These are phyloP conservation scores for Scrobipalpa atriplicella DNA, from an alignment of 2,888 invertebrate species.

Conservation along the genomic window DNA sequence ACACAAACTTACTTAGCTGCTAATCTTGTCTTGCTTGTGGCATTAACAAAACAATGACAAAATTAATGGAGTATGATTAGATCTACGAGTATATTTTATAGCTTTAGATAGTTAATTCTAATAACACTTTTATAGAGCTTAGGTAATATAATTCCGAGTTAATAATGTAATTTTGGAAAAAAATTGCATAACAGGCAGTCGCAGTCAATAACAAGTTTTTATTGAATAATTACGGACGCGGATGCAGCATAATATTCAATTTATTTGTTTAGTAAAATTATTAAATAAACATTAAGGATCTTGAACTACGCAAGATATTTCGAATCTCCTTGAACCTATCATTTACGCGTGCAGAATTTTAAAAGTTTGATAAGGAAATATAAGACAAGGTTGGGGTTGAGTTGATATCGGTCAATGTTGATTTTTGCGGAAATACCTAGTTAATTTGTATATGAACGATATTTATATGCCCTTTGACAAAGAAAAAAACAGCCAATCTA, in stretches of 20 bases:
- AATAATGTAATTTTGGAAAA: too few species aligned
- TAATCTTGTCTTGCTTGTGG: background rate
- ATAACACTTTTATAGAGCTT: too few species aligned
- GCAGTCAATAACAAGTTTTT: too few species aligned
- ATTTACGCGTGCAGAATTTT: background rate
- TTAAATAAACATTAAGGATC: background rate
- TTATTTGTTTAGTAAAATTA: too few species aligned
- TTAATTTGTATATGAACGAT: background rate
- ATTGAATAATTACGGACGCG: too few species aligned
- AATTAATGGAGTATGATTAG: too few species aligned
- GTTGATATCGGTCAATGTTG: constrained; percentile 14
- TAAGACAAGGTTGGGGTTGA: constrained; percentile 4
- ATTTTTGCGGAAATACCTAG: background rate
- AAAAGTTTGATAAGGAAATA: constrained; percentile 12
- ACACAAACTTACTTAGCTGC: background rate
- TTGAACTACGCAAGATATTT: background rate
- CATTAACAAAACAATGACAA: background rate
- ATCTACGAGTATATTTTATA: too few species aligned
- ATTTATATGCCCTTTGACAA: background rate
- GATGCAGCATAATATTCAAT: too few species aligned
- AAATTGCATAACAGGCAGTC: too few species aligned
- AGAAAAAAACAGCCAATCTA: background rate
- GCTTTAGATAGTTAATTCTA: too few species aligned
- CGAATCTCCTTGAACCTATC: background rate
- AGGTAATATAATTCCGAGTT: too few species aligned